Evolutionary conservation across 2,113 vertebrate species (phyloP).

Genomic region (Microcebus griseorufus): DNA sequence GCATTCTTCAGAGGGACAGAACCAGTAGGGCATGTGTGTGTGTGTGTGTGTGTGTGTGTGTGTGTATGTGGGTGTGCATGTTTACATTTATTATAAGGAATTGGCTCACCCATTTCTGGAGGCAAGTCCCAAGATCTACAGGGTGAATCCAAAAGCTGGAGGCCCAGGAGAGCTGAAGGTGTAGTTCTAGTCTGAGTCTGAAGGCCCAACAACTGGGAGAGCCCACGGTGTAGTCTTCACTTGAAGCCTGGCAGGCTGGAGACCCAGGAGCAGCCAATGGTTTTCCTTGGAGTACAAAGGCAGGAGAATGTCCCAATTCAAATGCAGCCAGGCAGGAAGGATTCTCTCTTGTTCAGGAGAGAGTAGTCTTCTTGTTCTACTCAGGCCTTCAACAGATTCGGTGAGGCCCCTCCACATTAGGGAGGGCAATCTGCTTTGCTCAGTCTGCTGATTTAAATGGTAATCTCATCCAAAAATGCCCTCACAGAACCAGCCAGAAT

Average conservation of each 20-base stretch:
- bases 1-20: neutral
- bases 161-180: neutral
- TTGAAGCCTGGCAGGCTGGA: neutral
- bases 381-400: neutral
- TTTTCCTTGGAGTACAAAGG: neutral
- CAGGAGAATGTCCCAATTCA: neutral
- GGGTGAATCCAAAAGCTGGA: neutral
- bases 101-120: neutral
- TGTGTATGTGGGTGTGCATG: neutral
- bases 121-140: neutral
- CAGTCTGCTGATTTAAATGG: neutral
- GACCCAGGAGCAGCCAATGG: neutral
- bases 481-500: neutral
- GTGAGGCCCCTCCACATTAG: neutral
- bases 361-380: neutral
- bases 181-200: neutral
- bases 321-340: neutral
- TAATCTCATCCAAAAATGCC: neutral
- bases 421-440: neutral
- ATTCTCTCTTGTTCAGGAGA: neutral
- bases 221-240: neutral
- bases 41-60: neutral
- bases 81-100: neutral
- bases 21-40: neutral
- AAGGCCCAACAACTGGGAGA: neutral